Base-by-base conservation (phyloP, 2,797 vertebrate species). In the Myotis myotis region DNA sequence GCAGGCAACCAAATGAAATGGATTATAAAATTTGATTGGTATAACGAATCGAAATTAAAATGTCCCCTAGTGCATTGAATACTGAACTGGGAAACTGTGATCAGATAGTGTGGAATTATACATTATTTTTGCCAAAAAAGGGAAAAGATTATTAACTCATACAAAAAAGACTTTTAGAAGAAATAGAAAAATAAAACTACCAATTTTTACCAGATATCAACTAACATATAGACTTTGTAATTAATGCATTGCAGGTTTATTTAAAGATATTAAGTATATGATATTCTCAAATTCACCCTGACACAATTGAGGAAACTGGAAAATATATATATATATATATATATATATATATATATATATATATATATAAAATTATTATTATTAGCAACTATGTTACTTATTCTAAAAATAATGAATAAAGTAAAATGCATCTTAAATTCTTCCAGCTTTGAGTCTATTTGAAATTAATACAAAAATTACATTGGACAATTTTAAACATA, bases 21-120 rank as follows among this genome's bases (percentile, higher is more conserved):
- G 87, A 74, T 97, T 96, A 93, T 96, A 95, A 97, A 97, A 91
- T 93, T 94, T 97, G 95, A 96, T 96, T 96, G 96, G 44, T 92
- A 74, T 79, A 92, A 91, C 89, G 93, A 96, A 96, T 87, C 20
- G 7, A 95, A 93, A 78, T 83, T 90, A 96, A 97, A 96, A 86
- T 93, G 81, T 92, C 80, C 66, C 87, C 41, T 74, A 72, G 64
- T 94, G 44, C 66, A 87, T 96, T 97, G 95, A 96, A 89, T 92
- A 81, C 85, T 93, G 64, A 97, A 78, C 57, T 95, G 94, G 85
- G 87, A 93, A 96, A 93, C 38, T 60, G 92, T 92, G 86, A 96
- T 96, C 80, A 96, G 78, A 90, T 72, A 92, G 44, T 96, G 36
- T 93, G 86, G 82, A 97, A 95, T 68, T 94, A 79, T 81, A 80